Conservation (phyloP, 2,113 vertebrate genomes). For the Corythornis cristatus region DNA sequence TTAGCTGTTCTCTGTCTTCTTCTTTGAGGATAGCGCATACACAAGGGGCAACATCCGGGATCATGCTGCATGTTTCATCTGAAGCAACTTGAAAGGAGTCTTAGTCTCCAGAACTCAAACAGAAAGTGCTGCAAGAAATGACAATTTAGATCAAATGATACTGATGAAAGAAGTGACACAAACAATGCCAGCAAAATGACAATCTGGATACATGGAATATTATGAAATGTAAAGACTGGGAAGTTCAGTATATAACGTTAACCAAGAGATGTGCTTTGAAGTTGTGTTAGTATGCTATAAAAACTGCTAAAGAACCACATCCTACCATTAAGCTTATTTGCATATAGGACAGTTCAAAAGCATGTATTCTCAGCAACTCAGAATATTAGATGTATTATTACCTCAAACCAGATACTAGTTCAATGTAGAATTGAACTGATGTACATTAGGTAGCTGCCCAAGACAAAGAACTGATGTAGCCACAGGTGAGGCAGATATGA, state of each 20-base stretch:
- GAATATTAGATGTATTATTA: neutral
- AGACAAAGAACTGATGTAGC: neutral
- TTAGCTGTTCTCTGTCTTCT: neutral
- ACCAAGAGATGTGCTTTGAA: neutral
- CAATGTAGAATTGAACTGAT: neutral
- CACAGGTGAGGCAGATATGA: neutral
- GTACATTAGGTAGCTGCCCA: neutral
- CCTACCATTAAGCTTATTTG: neutral
- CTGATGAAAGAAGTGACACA: neutral
- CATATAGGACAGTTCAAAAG: neutral
- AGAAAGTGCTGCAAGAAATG: neutral
- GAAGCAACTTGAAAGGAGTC: neutral
- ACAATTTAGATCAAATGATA: neutral
- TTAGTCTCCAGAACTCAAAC: neutral
- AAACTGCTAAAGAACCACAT: neutral
- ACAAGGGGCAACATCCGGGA: neutral
- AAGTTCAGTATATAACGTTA: neutral
- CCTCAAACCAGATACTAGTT: neutral
- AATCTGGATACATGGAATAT: neutral
- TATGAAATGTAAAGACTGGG: neutral
- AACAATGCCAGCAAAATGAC: neutral
- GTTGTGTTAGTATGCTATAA: neutral
- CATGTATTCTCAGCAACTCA: neutral
- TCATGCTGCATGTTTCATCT: neutral
- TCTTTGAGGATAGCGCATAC: neutral